Percentiles rank a stretch among this genome's conserved stretches.
Conservation (phyloP, 2,113 vertebrate species). For the Erythrocercus mccallii region DNA sequence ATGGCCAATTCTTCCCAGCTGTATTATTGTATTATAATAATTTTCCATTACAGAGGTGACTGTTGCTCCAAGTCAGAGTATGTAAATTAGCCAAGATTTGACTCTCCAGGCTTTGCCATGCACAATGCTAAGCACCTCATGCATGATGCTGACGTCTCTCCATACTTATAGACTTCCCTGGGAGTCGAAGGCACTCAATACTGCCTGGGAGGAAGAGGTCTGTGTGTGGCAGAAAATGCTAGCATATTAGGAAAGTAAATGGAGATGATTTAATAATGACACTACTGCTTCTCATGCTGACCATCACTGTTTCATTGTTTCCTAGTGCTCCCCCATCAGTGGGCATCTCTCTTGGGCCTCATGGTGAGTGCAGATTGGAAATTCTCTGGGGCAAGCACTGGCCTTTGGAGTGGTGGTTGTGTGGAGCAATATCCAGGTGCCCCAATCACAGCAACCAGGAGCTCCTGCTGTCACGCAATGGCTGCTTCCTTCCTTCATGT, state of each 20-base stretch:
- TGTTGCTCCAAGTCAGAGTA: constrained; percentile 29
- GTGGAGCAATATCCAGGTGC: background rate
- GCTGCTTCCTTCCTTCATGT: background rate
- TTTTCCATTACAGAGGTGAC: constrained; percentile 64
- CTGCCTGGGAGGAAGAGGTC: constrained; percentile 43
- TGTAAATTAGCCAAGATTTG: constrained; percentile 33
- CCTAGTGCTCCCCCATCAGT: background rate
- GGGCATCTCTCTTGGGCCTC: background rate
- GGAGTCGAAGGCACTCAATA: constrained; percentile 40
- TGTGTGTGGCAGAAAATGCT: constrained; percentile 62
- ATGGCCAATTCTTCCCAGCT: constrained; percentile 49
- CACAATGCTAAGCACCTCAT: constrained; percentile 46
- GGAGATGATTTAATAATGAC: constrained; percentile 57
- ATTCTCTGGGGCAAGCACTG: background rate
- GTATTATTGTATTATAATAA: constrained; percentile 55
- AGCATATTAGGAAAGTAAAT: constrained; percentile 58
- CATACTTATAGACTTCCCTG: constrained; percentile 16
- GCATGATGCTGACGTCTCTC: constrained; percentile 29
- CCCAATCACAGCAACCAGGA: background rate
- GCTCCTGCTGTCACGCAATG: background rate
- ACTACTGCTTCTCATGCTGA: constrained; percentile 42
- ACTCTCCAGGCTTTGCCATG: constrained; percentile 25
- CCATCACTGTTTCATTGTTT: constrained; percentile 54
- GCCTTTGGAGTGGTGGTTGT: background rate
- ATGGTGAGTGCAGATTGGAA: background rate